phyloP scores from a whole-genome alignment of 2,797 vertebrate genomes.

The Syngnathus rostellatus region DNA sequence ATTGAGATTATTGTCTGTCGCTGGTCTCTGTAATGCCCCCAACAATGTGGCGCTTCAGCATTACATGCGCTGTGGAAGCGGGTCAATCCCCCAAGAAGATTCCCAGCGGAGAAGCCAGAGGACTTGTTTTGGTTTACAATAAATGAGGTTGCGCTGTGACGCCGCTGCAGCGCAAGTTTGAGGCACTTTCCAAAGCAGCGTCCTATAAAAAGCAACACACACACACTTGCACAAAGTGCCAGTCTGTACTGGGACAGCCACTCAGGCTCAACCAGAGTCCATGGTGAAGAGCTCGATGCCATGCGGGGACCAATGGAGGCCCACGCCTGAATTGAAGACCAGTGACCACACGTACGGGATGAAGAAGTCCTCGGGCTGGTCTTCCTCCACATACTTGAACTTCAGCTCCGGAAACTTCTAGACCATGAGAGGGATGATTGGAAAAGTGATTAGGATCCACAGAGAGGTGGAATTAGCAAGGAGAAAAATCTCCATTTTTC shows the following conservation, averaged over 20 bases:
- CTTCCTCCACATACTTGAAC: conserved; percentile 97
- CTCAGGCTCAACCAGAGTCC: conserved; percentile 90
- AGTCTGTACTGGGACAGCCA: conserved; percentile 26
- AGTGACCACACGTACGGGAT: conserved; percentile 96
- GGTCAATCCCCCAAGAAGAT: conserved; percentile 26
- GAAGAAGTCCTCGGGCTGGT: conserved; percentile 97
- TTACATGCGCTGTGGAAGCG: conserved; percentile 20
- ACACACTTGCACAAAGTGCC: conserved; percentile 20
- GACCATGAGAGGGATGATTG: conserved; percentile 4
- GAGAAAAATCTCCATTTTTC: not conserved
- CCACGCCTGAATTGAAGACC: conserved; percentile 85
- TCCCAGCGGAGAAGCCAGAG: conserved; percentile 50
- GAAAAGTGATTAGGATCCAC: not conserved
- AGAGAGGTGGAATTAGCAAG: not conserved
- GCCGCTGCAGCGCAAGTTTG: conserved; percentile 51
- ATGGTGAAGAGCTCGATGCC: conserved; percentile 92
- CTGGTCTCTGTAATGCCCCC: conserved; percentile 26
- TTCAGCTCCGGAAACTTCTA: conserved; percentile 97
- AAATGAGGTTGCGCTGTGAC: conserved; percentile 33
- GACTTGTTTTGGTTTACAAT: conserved; percentile 25
- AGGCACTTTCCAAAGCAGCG: conserved; percentile 69
- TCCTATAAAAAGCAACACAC: conserved; percentile 41
- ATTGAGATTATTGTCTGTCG: conserved; percentile 21
- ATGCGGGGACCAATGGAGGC: conserved; percentile 86
- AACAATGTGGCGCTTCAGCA: conserved; percentile 13